These are phyloP conservation scores for Protobothrops mucrosquamatus DNA, from an alignment of 2,113 vertebrate genomes.

Conservation along the genomic window DNA sequence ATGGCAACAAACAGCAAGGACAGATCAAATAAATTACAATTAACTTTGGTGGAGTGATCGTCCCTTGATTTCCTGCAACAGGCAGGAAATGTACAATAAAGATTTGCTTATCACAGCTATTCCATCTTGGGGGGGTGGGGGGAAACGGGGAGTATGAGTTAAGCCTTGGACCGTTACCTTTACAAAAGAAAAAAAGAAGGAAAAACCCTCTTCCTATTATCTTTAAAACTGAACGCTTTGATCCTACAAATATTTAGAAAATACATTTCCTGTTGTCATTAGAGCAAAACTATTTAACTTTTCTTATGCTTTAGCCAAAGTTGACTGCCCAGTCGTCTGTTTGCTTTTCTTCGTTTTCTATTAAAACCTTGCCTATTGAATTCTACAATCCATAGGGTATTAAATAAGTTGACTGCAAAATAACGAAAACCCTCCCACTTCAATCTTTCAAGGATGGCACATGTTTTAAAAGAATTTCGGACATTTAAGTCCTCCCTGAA, in stretches of 20 bases:
- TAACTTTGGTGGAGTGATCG: not conserved
- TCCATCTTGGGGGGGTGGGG: not conserved
- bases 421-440: too few species aligned
- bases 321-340: too few species aligned
- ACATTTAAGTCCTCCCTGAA: too few species aligned
- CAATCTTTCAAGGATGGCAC: too few species aligned
- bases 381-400: too few species aligned
- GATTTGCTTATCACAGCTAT: not conserved
- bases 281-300: slow-evolving; percentile 31
- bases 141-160: rapidly evolving
- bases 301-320: not conserved
- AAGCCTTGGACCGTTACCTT: not conserved
- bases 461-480: too few species aligned
- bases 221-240: slow-evolving; percentile 10
- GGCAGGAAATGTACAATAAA: not conserved
- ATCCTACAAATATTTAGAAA: not conserved
- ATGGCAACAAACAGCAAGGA: not conserved
- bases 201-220: not conserved
- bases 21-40: slow-evolving; percentile 4
- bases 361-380: too few species aligned
- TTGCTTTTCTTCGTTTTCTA: too few species aligned
- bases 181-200: rapidly evolving
- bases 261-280: not conserved
- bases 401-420: too few species aligned
- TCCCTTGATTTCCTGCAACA: not conserved